These are phyloP conservation scores for Aplodontia rufa DNA, from an alignment of 2,113 vertebrate genomes.

Conservation along the genomic window DNA sequence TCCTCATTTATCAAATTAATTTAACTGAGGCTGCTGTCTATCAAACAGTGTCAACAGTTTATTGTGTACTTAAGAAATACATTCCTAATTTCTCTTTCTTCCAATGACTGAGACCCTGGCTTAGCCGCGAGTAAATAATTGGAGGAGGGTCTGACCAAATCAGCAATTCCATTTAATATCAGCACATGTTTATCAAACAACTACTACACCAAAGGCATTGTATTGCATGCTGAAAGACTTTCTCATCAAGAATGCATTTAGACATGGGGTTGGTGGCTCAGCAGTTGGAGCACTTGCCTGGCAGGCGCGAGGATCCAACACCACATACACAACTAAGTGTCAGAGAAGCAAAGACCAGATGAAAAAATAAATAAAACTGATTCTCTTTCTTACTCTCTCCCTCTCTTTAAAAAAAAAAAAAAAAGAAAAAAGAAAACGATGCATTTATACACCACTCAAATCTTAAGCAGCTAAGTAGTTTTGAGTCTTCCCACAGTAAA, in stretches of 20 bases:
- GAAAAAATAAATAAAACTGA: too few relatives aligned
- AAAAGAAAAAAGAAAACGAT: too few relatives aligned
- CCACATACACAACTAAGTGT: too few relatives aligned
- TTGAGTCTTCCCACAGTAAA: conserved; percentile 64
- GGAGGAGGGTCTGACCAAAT: conserved; percentile 23
- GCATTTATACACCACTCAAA: conserved; percentile 3
- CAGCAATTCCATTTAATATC: conserved; percentile 39
- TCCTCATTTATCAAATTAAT: conserved; percentile 35
- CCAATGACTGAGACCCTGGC: background rate
- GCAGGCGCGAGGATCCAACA: too few relatives aligned
- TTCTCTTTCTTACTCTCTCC: too few relatives aligned
- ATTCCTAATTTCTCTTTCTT: conserved; percentile 48
- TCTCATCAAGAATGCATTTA: conserved; percentile 28
- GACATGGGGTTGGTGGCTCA: too few relatives aligned
- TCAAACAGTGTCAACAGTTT: background rate
- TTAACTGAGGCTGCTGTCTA: background rate
- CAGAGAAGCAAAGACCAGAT: too few relatives aligned
- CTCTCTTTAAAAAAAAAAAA: too few relatives aligned
- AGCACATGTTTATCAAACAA: conserved; percentile 1
- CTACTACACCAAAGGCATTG: conserved; percentile 2
- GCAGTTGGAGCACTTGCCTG: too few relatives aligned
- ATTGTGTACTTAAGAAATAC: conserved; percentile 16
- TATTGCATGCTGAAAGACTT: background rate
- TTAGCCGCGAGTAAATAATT: conserved; percentile 12
- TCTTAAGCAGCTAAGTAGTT: conserved; percentile 56